These are phyloP conservation scores for Spinibarbus caldwelli DNA, from an alignment of 2,797 vertebrate genomes.

Conservation along the genomic window DNA sequence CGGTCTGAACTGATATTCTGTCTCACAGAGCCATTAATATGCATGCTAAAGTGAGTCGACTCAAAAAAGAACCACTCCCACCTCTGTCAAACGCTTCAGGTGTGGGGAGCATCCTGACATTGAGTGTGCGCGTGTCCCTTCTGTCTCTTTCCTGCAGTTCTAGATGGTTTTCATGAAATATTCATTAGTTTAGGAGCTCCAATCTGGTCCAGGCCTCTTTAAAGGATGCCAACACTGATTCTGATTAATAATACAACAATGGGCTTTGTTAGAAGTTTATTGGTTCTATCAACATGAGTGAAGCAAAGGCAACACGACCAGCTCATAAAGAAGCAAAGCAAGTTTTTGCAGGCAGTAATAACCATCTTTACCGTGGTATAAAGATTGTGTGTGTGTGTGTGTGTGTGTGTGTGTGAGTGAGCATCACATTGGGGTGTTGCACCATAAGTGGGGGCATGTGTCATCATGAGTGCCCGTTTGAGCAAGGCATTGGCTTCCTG, in stretches of 20 bases:
- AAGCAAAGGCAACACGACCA: not conserved
- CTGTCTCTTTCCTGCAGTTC: not conserved
- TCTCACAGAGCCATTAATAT: constrained; percentile 22
- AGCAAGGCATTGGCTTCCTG: constrained; percentile 45
- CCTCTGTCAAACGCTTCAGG: constrained; percentile 4
- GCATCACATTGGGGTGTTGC: constrained; percentile 20
- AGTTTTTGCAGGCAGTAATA: constrained; percentile 13
- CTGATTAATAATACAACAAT: constrained; percentile 55
- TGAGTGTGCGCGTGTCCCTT: constrained; percentile 4
- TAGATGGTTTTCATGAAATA: constrained; percentile 45
- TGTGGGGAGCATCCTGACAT: constrained; percentile 32
- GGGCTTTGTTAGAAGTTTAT: constrained; percentile 53
- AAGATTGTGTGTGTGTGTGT: not conserved
- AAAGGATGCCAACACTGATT: constrained; percentile 42
- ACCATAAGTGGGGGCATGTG: constrained; percentile 36
- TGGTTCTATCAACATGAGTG: constrained; percentile 34
- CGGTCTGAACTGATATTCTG: constrained; percentile 18
- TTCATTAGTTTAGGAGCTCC: constrained; percentile 56
- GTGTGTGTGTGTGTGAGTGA: constrained; percentile 11
- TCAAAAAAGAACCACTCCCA: not conserved
- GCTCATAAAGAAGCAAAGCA: constrained; percentile 21
- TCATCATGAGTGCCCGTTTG: constrained; percentile 51
- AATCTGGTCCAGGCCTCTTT: constrained; percentile 46
- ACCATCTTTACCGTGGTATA: not conserved
- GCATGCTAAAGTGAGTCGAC: constrained; percentile 18